Conservation (phyloP, 1,140 invertebrate species). For the Dysdera silvatica region DNA sequence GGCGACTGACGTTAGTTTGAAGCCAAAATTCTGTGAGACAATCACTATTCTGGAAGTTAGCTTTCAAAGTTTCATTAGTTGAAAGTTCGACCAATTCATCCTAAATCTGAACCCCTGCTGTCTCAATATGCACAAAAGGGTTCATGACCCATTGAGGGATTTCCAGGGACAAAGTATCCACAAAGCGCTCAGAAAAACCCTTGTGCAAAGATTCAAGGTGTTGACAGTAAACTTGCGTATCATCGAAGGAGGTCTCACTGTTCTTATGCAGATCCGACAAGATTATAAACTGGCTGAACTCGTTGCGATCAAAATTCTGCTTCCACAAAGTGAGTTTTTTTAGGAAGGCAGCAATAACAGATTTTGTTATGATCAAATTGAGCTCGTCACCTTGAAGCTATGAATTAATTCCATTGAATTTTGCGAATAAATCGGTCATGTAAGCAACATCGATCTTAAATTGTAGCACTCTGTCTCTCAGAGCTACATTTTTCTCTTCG, state of each 20-base stretch:
- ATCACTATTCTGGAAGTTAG: slow-evolving; percentile 28
- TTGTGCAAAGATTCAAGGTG: slow-evolving; percentile 13
- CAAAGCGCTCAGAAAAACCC: slow-evolving; percentile 28
- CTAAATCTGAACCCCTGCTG: background rate
- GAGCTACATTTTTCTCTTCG: background rate
- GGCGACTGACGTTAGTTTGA: slow-evolving; percentile 20
- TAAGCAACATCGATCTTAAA: slow-evolving; percentile 14
- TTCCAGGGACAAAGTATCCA: slow-evolving; percentile 5
- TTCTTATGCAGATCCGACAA: slow-evolving; percentile 14
- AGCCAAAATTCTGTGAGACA: slow-evolving; percentile 24
- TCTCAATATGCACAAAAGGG: slow-evolving; percentile 14
- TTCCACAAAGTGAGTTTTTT: slow-evolving; percentile 22
- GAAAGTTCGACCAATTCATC: slow-evolving; percentile 11
- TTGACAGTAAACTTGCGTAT: background rate
- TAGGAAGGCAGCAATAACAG: slow-evolving; percentile 21
- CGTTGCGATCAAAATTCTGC: too few relatives aligned
- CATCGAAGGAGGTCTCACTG: background rate
- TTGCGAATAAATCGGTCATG: background rate
- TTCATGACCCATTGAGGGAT: slow-evolving; percentile 28
- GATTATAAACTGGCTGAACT: slow-evolving; percentile 10
- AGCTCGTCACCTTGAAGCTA: slow-evolving; percentile 25
- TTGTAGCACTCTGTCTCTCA: background rate
- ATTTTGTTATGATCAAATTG: slow-evolving; percentile 30
- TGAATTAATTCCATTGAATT: slow-evolving; percentile 29
- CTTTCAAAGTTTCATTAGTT: slow-evolving; percentile 17